Evolutionary conservation across 2,113 vertebrate genomes (phyloP).

Genomic region (Macheiramphus alcinus): DNA sequence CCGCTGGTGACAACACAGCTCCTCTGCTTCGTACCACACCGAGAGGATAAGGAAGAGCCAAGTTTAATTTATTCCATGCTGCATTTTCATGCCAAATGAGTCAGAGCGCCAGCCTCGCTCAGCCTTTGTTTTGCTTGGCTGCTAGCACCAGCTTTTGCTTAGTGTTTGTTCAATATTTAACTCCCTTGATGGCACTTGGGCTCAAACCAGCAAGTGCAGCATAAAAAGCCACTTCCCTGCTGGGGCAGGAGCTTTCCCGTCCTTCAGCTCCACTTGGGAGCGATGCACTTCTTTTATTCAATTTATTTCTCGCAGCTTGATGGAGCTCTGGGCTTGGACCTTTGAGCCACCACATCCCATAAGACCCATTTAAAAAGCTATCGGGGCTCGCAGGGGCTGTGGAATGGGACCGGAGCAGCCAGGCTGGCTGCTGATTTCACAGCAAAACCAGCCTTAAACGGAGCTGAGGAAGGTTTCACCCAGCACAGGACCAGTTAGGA

Average conservation of each 20-base stretch:
- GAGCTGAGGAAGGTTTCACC: not conserved
- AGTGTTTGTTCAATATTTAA: slow-evolving; percentile 26
- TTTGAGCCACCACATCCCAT: not conserved
- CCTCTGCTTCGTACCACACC: accelerated
- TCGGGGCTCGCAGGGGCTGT: accelerated
- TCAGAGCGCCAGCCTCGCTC: not conserved
- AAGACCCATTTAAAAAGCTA: not conserved
- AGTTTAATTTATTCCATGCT: not conserved
- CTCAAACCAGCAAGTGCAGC: not conserved
- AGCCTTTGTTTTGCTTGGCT: slow-evolving; percentile 40
- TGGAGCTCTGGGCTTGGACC: not conserved
- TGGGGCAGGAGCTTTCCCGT: not conserved
- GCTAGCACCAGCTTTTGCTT: not conserved
- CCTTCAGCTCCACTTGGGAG: accelerated
- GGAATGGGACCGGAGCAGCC: not conserved
- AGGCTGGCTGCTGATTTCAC: not conserved
- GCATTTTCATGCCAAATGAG: slow-evolving; percentile 48
- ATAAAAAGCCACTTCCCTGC: not conserved
- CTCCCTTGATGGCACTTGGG: slow-evolving; percentile 9
- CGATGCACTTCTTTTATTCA: not conserved
- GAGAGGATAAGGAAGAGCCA: not conserved
- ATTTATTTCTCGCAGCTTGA: not conserved
- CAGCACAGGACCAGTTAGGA: not conserved
- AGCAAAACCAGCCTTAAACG: not conserved
- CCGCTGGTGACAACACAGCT: accelerated